Conservation (phyloP, 2,888 invertebrate genomes). For the Aphrophora alni region DNA sequence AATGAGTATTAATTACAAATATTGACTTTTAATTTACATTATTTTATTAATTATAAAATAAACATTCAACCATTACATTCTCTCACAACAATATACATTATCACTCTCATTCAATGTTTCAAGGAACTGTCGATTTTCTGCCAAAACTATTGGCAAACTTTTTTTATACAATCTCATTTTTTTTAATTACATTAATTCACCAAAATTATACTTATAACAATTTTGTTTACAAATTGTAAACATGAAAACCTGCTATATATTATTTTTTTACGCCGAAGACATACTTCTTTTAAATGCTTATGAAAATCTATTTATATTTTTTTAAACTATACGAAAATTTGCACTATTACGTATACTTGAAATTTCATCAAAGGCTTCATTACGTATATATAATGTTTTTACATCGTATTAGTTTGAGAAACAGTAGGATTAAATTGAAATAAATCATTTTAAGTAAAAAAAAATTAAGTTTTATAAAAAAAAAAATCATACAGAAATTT, state of each 20-base stretch:
- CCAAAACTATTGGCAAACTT: constrained; percentile 16
- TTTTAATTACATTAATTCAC: not conserved
- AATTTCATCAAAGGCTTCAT: constrained; percentile 34
- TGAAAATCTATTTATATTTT: not conserved
- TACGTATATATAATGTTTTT: constrained; percentile 29
- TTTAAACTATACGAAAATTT: constrained; percentile 33
- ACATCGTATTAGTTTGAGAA: not conserved
- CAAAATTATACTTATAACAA: not conserved
- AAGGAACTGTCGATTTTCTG: constrained; percentile 32
- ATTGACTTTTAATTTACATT: not conserved
- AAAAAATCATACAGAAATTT: not conserved
- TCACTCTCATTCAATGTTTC: constrained; percentile 13
- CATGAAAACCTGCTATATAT: not conserved
- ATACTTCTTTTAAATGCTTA: constrained; percentile 21
- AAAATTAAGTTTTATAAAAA: not conserved
- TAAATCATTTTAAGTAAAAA: not conserved
- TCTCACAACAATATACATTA: not conserved
- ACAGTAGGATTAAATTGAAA: not conserved
- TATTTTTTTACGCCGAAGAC: no score
- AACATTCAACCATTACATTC: not conserved
- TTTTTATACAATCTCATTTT: constrained; percentile 32
- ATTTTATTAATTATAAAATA: not conserved
- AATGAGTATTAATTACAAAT: not conserved
- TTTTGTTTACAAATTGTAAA: not conserved
- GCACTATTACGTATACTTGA: constrained; percentile 30